Evolutionary conservation across 2,113 vertebrate genomes (phyloP).

Genomic region (Lepisosteus osseus): DNA sequence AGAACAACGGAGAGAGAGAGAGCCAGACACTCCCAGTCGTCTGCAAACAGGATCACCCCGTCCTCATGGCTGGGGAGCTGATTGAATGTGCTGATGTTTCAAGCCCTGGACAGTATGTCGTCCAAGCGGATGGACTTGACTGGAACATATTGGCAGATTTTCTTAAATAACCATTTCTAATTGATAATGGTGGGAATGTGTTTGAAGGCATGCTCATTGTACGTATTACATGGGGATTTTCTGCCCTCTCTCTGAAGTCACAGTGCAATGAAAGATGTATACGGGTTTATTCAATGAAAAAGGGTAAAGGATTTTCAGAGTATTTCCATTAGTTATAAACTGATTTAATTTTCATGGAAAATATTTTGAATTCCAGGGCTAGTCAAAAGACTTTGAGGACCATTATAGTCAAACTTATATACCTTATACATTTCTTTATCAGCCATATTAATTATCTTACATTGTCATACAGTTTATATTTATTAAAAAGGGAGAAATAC

Average conservation of each 20-base stretch:
- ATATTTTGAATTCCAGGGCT: background rate
- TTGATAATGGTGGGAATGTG: conserved; percentile 46
- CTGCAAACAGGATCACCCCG: conserved; percentile 17
- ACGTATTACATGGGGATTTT: conserved; percentile 43
- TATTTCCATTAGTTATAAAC: background rate
- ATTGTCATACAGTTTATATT: too few species aligned
- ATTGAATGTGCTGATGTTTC: conserved; percentile 13
- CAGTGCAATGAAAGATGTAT: conserved; percentile 29
- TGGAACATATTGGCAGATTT: conserved; percentile 37
- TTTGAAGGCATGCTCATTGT: conserved; percentile 29
- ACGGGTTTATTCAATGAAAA: conserved; percentile 13
- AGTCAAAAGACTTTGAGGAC: background rate
- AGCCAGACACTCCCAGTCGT: conserved; percentile 41
- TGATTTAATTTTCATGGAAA: background rate
- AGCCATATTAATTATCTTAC: too few species aligned
- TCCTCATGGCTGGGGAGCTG: conserved; percentile 39
- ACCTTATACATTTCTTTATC: too few species aligned
- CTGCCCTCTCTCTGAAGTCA: conserved; percentile 34
- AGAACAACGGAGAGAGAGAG: conserved; percentile 12
- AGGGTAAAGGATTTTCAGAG: background rate
- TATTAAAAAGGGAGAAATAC: too few species aligned
- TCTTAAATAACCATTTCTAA: conserved; percentile 44
- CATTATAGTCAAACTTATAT: background rate
- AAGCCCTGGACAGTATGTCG: conserved; percentile 13
- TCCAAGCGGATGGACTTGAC: conserved; percentile 1